Conservation (phyloP, 2,113 vertebrate species). For the Seriola quinqueradiata region DNA sequence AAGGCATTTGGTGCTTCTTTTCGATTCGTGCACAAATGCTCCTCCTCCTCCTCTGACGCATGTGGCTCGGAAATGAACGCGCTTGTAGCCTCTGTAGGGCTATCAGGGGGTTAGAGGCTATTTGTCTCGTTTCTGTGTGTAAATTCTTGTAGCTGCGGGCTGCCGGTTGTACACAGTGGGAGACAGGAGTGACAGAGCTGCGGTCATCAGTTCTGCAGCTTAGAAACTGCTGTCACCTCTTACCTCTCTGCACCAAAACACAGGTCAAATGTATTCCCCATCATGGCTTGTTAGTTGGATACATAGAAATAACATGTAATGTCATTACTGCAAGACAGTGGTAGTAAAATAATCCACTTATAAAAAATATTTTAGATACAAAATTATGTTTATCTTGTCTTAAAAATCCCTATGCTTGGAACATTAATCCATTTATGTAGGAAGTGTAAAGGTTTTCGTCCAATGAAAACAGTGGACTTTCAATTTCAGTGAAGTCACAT, state of each 20-base stretch:
- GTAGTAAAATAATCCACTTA: not conserved
- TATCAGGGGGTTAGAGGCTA: not conserved
- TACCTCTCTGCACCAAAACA: constrained; percentile 2
- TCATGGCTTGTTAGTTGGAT: not conserved
- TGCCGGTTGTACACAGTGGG: not conserved
- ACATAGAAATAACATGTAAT: not conserved
- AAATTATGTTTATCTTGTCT: not conserved
- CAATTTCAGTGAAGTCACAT: not conserved
- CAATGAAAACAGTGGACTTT: not conserved
- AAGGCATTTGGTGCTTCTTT: constrained; percentile 9
- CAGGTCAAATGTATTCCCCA: not conserved
- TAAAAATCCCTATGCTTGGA: too few species aligned
- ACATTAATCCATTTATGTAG: not conserved
- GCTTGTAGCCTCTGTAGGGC: constrained; percentile 19
- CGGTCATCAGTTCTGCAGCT: constrained; percentile 18
- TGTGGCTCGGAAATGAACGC: not conserved
- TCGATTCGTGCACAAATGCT: constrained; percentile 24
- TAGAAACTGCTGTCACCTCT: constrained; percentile 16
- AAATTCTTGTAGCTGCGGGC: constrained; percentile 18
- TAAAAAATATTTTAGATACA: not conserved
- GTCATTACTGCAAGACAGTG: not conserved
- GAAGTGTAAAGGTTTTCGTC: not conserved
- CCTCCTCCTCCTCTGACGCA: constrained; percentile 56
- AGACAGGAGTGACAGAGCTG: constrained; percentile 5
- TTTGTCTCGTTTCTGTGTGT: not conserved